Base-by-base conservation (phyloP, 2,888 invertebrate species). In the Pyrrhosoma nymphula region DNA sequence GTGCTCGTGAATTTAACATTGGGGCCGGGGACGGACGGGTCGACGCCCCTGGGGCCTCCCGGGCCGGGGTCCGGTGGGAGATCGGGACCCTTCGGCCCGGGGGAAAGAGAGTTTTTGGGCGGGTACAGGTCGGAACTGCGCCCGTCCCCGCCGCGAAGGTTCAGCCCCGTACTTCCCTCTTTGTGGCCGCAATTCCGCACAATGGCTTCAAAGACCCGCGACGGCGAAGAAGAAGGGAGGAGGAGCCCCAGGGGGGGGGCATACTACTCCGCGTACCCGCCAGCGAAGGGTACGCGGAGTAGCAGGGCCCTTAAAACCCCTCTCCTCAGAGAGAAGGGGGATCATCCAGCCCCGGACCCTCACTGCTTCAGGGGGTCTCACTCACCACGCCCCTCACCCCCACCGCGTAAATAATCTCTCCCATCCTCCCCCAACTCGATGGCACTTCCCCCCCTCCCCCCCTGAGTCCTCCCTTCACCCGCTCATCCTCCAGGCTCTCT, bases 141-240 rank as follows among this genome's bases (percentile, higher is more conserved):
- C 47, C 47, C 47, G 47, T 47, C 47, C 47, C 47, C 47, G 47
- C 47, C 8, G 47, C 69, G n/a, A 26, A 14, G 60, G 20, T 60
- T 26, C 69, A 10, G 69, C 69, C 26, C 69, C 69, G 23, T n/a
- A n/a, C n/a, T 10, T 26, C 26, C 69, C 8, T 69, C 69, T 69
- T 69, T 69, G 69, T 69, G 69, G 26, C 69, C 69, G 69, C 69
- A 69, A 69, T 69, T 69, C 69, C n/a, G 69, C 69, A 20, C 69
- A 26, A n/a, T n/a, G 69, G 69, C 69, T 69, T 69, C 69, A 69
- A 69, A 69, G 69, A 20, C n/a, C 69, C n/a, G 69, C 69, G 69
- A 69, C 23, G n/a, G 69, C 26, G n/a, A 4, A 69, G n/a, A 69
- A 26, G 69, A n/a, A 8, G 69, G 60, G 20, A 20, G 60, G 20